Conservation (phyloP, 2,113 vertebrate genomes). For the Raja brachyura region DNA sequence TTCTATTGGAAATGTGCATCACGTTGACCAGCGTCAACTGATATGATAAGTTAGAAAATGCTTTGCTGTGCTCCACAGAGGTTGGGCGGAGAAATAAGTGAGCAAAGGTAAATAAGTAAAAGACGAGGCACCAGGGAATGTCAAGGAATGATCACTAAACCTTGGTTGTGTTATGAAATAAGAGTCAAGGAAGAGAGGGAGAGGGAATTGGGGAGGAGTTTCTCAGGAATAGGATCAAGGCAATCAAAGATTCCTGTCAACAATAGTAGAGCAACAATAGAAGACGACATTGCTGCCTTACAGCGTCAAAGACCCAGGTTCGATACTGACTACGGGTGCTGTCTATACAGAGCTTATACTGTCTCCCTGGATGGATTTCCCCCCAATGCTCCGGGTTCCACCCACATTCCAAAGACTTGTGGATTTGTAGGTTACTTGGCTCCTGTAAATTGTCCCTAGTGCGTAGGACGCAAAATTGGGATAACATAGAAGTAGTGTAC, state of each 20-base stretch:
- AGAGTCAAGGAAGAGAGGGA: background rate
- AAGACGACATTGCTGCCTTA: background rate
- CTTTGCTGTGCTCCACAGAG: no score
- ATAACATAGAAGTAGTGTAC: no score
- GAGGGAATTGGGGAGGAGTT: background rate
- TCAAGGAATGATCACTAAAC: background rate
- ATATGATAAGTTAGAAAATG: background rate
- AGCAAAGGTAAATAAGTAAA: background rate
- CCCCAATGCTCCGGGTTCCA: no score
- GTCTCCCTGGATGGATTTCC: no score
- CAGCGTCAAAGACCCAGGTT: no score
- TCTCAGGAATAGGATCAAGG: background rate
- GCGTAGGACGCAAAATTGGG: no score
- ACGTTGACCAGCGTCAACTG: background rate
- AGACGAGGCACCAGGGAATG: background rate
- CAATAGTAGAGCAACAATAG: background rate
- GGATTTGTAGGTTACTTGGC: no score
- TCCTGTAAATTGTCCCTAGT: no score
- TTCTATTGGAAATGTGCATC: background rate
- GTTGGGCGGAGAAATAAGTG: no score
- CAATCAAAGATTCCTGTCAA: background rate
- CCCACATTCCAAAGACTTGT: no score
- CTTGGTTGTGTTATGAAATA: background rate
- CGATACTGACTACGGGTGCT: no score
- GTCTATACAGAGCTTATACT: no score